These are phyloP conservation scores for Liodrosophila aerea DNA, from an alignment of 2,888 invertebrate species.

Conservation along the genomic window DNA sequence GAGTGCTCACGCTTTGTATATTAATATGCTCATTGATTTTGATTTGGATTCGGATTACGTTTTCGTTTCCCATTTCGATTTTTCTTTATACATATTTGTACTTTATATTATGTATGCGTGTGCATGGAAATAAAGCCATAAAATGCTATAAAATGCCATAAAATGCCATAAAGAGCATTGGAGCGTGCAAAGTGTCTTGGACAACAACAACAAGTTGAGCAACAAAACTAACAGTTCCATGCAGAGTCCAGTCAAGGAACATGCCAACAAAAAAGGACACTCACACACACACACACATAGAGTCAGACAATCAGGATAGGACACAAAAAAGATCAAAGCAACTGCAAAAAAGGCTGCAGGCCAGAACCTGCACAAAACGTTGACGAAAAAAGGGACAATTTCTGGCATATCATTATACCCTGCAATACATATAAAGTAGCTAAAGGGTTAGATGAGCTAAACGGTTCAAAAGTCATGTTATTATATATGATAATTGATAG, in stretches of 20 bases:
- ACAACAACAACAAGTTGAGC: constrained; percentile 43
- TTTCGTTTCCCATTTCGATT: constrained; percentile 4
- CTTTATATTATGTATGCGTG: constrained; percentile 2
- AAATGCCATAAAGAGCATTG: constrained; percentile 49
- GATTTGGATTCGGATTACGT: constrained; percentile 37
- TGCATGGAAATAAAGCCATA: constrained; percentile 11
- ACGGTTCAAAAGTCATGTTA: no score
- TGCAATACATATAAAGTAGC: constrained; percentile 1
- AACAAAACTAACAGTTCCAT: not conserved
- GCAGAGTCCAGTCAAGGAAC: not conserved
- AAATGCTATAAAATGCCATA: constrained; percentile 44
- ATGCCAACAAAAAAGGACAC: constrained; percentile 23
- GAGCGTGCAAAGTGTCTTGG: constrained; percentile 59
- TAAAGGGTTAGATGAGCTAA: no score
- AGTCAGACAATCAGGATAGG: constrained; percentile 26
- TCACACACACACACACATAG: constrained; percentile 5
- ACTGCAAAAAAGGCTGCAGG: constrained; percentile 34
- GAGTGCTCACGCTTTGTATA: constrained; percentile 51
- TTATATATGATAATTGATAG: no score
- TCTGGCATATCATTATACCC: constrained; percentile 27
- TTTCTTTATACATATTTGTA: constrained; percentile 3
- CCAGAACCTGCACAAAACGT: constrained; percentile 20
- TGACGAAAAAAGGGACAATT: constrained; percentile 2
- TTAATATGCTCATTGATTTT: constrained; percentile 68
- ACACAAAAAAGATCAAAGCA: constrained; percentile 58